These are phyloP conservation scores for Aquatica leii DNA, from an alignment of 2,888 invertebrate genomes.

Conservation along the genomic window DNA sequence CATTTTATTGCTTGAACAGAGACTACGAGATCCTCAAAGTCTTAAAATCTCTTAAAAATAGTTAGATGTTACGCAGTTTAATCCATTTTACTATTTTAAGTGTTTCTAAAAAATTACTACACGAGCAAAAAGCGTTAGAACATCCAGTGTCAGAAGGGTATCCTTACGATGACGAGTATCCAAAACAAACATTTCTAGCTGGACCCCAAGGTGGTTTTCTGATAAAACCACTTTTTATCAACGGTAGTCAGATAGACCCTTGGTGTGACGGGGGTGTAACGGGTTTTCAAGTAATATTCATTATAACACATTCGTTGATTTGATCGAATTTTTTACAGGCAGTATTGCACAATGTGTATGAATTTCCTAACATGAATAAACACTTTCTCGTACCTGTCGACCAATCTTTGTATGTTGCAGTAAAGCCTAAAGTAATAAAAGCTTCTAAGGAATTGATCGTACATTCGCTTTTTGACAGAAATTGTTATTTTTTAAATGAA, in stretches of 20 bases:
- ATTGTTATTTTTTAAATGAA: slow-evolving; percentile 47
- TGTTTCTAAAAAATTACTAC: too few species aligned
- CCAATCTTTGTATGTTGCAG: slow-evolving; percentile 41
- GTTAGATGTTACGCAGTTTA: too few species aligned
- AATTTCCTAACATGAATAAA: slow-evolving; percentile 46
- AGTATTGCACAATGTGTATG: slow-evolving; percentile 50
- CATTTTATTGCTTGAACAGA: too few species aligned
- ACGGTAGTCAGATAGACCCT: slow-evolving; percentile 3
- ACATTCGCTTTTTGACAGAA: slow-evolving; percentile 40
- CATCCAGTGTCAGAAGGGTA: slow-evolving; percentile 75
- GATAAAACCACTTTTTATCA: slow-evolving; percentile 60
- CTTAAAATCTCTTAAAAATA: too few species aligned
- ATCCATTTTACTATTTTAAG: too few species aligned
- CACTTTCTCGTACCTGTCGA: slow-evolving; percentile 44
- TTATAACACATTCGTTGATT: background rate
- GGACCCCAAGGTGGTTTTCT: slow-evolving; percentile 54
- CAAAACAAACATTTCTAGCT: slow-evolving; percentile 65
- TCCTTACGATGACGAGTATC: slow-evolving; percentile 66
- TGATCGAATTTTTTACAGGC: slow-evolving; percentile 45
- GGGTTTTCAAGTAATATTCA: slow-evolving; percentile 9
- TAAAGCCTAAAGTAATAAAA: slow-evolving; percentile 44
- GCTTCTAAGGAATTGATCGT: slow-evolving; percentile 42
- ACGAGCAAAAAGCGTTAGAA: slow-evolving; percentile 34
- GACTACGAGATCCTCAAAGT: too few species aligned
- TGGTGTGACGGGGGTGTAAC: background rate